Base-by-base conservation (phyloP, 1,140 invertebrate species). In the Orchesella cincta region DNA sequence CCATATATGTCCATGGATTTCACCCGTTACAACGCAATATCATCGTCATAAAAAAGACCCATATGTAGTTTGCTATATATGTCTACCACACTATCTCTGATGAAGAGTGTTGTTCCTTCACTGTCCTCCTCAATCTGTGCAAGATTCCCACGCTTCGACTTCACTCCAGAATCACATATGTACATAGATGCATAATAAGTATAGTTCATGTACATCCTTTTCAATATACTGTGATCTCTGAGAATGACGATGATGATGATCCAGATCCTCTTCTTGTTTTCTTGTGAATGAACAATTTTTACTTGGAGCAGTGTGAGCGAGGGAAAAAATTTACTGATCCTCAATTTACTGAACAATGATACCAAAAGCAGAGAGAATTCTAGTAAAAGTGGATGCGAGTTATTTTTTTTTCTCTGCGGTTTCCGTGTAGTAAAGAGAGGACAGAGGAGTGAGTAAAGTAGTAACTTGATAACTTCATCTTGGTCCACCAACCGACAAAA, bases 101-200 rank as follows among this genome's bases (percentile, higher is more conserved):
- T 46, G 39, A 46, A 46, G 18, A 14, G 52, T 26, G 23, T 46
- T 57, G 52, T 23, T 8, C 62, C 62, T 46, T 54, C 72, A 70
- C 70, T 77, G n/a, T 46, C 64, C 71, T n/a, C 33, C 31, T 74
- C 76, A 64, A 39, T 70, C 76, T 76, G 33, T 72, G 29, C 76
- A 29, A 35, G 34, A 29, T 76, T 51, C 76, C 46, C 76, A 64
- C 70, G 33, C 72, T 39, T 34, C 14, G 12, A 18, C 29, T 35
- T 26, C 29, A 1, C n/a, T 31, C 39, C 70, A 34, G 29, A 28
- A 5, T 46, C 5, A 46, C n/a, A n/a, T n/a, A n/a, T n/a, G n/a
- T n/a, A n/a, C n/a, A n/a, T n/a, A n/a, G n/a, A n/a, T n/a, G n/a
- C n/a, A n/a, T n/a, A n/a, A n/a, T n/a, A n/a, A n/a, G n/a, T n/a